phyloP scores from a whole-genome alignment of 2,888 invertebrate species.

The Xiphydria camelus region DNA sequence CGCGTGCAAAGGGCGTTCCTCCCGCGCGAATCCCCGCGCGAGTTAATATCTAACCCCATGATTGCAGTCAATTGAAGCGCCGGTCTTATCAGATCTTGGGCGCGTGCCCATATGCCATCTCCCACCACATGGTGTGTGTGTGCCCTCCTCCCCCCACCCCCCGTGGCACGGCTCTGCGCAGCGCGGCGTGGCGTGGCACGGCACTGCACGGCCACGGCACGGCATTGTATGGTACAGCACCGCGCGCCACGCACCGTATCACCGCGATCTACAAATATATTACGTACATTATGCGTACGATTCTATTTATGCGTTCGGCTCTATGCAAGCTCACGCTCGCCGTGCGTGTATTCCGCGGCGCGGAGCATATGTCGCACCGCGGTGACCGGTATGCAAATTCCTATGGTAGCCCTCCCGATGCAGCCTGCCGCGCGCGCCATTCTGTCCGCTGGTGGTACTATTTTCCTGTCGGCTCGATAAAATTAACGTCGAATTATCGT shows the following conservation, averaged over 20 bases:
- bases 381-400: constrained; percentile 40
- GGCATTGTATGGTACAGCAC: too few species aligned
- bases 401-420: too few species aligned
- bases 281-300: constrained; percentile 40
- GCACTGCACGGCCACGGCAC: too few species aligned
- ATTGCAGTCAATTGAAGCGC: constrained; percentile 50
- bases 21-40: constrained; percentile 19
- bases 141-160: constrained; percentile 8
- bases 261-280: constrained; percentile 46
- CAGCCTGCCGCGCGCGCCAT: background rate
- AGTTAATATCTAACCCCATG: constrained; percentile 47
- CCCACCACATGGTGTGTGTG: constrained; percentile 20
- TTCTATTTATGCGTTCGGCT: constrained; percentile 42
- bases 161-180: constrained; percentile 21
- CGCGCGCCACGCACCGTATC: constrained; percentile 16
- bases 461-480: background rate
- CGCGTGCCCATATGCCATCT: constrained; percentile 52
- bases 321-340: too few species aligned
- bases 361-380: constrained; percentile 19
- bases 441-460: constrained; percentile 4
- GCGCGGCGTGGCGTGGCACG: constrained; percentile 12
- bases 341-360: constrained; percentile 23
- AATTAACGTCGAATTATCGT: background rate
- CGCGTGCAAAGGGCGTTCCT: constrained; percentile 2
- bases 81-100: constrained; percentile 48